Evolutionary conservation across 2,888 invertebrate genomes (phyloP), one percentile per base, ranked within the genome.

Genomic region (Nymphalis polychloros): DNA sequence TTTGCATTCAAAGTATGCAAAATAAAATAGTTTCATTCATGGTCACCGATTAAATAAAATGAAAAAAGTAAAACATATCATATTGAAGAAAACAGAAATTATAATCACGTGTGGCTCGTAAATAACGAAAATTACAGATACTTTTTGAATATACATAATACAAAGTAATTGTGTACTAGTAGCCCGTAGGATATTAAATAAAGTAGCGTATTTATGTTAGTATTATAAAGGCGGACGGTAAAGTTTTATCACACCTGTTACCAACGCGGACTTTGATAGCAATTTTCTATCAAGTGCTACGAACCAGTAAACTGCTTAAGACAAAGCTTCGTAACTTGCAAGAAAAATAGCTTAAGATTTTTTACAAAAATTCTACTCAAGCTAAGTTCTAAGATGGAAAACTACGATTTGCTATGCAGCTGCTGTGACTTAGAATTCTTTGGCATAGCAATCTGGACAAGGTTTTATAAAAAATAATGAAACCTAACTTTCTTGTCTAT

Each of bases 261-360:
- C 69, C 53, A 53, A 19, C 41, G n/a, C 17, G 31, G 19, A 48
- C 19, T 46, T 60, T 57, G 48, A 69, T 66, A 69, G 47, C 63
- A 59, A 67, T 66, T 59, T 69, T 59, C 69, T 69, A 66, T 65
- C 61, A 66, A 65, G 61, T 35, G 59, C 62, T 59, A n/a, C 46
- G 52, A 59, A 69, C 20, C 49, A 35, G 23, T 49, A 55, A 35
- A 67, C 66, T 57, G 60, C 61, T 62, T 67, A 62, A 55, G 48
- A 35, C 27, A 57, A 62, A 49, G 35, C 55, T 67, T 31, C 20
- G 41, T n/a, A 52, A 41, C 46, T 61, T 60, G 31, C 52, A 31
- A 67, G 61, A 41, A 10, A 41, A 31, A 55, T 62, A 55, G 16
- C 23, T 8, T 49, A 8, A 35, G 23, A 35, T 55, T 55, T 55